Conservation (phyloP, 1,140 invertebrate genomes). For the Drosophila navojoa region DNA sequence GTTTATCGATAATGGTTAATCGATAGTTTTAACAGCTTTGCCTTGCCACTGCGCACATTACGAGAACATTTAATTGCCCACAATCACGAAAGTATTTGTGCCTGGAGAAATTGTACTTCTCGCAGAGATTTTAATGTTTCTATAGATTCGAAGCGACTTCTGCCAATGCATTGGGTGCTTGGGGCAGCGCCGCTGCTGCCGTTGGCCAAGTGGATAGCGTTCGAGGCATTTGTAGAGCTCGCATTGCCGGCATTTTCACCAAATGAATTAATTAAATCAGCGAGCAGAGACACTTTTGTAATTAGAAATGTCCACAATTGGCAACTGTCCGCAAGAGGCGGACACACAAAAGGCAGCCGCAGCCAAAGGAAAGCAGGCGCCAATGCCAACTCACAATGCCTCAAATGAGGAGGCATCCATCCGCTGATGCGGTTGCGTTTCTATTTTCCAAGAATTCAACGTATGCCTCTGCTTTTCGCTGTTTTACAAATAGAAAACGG, state of each 20-base stretch:
- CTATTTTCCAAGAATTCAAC: slow-evolving; percentile 71
- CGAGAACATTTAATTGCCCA: slow-evolving; percentile 24
- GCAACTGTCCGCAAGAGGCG: slow-evolving; percentile 35
- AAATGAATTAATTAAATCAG: slow-evolving; percentile 81
- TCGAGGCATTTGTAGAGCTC: slow-evolving; percentile 44
- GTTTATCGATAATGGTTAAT: not conserved
- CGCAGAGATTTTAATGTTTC: slow-evolving; percentile 1
- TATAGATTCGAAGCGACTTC: not conserved
- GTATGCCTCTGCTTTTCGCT: slow-evolving; percentile 25
- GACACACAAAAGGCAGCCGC: slow-evolving; percentile 31
- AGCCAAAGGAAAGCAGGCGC: slow-evolving; percentile 60
- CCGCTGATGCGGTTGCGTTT: slow-evolving; percentile 19
- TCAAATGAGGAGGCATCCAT: slow-evolving; percentile 1
- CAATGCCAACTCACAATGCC: slow-evolving; percentile 37
- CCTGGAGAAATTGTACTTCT: slow-evolving; percentile 30
- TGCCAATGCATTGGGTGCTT: slow-evolving; percentile 2
- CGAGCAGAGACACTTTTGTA: slow-evolving; percentile 66
- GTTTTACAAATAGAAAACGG: slow-evolving; percentile 27
- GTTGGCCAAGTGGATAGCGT: slow-evolving; percentile 22
- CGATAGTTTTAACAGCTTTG: not conserved
- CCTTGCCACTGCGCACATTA: slow-evolving; percentile 4
- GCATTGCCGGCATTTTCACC: slow-evolving; percentile 75
- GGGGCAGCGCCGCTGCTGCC: not conserved
- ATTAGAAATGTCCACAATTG: slow-evolving; percentile 77
- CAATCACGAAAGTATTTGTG: slow-evolving; percentile 28